phyloP scores from a whole-genome alignment of 2,113 vertebrate genomes.

The Vulpes lagopus region DNA sequence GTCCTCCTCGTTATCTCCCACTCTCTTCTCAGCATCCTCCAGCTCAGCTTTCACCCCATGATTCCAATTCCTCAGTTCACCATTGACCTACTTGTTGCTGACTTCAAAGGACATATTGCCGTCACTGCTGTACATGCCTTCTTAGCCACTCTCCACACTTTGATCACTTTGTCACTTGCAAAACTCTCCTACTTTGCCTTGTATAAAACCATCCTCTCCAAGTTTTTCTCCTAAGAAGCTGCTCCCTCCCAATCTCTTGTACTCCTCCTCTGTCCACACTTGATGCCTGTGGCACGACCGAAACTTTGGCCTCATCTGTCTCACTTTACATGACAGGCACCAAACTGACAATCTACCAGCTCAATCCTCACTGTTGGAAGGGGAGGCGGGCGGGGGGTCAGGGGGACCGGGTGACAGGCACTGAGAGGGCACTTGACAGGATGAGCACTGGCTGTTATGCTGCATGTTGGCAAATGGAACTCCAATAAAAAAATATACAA shows the following conservation, averaged over 20 bases:
- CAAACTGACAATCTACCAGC: not conserved
- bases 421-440: no score
- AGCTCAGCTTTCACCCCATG: not conserved
- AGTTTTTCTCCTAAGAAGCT: not conserved
- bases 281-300: not conserved
- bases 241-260: not conserved
- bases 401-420: no score
- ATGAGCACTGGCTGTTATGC: no score
- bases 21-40: not conserved
- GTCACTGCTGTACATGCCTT: not conserved
- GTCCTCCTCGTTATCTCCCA: not conserved
- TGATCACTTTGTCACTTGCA: not conserved
- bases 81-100: not conserved
- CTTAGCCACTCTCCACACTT: not conserved
- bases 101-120: not conserved
- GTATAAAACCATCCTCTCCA: not conserved
- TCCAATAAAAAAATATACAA: no score
- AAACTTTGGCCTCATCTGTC: not conserved
- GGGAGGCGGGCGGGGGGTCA: no score
- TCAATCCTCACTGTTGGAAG: not conserved
- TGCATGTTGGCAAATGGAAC: no score
- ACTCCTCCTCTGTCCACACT: not conserved
- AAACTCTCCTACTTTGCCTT: not conserved
- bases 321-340: not conserved
- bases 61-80: not conserved